A percentile compares a stretch with the other conserved stretches of the same genome.
These are phyloP conservation scores for Chromobotia macracanthus DNA, from an alignment of 2,797 vertebrate genomes.

Conservation along the genomic window DNA sequence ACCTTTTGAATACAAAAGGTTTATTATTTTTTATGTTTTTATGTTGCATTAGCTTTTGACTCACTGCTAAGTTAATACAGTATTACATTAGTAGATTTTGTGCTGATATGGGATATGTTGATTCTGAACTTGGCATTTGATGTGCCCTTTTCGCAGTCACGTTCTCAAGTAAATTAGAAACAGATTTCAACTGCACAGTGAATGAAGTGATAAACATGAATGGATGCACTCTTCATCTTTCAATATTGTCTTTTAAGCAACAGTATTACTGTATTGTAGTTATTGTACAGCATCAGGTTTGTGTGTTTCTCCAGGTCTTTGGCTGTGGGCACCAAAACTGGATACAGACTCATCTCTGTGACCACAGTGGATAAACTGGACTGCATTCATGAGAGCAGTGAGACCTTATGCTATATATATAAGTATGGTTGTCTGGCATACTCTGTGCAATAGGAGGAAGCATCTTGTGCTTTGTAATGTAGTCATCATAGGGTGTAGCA, in stretches of 20 bases:
- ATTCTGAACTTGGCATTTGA: neutral
- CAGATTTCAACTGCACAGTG: neutral
- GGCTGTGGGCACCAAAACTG: conserved; percentile 86
- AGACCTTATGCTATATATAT: conserved; percentile 69
- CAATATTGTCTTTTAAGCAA: neutral
- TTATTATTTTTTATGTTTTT: neutral
- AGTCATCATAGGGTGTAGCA: conserved; percentile 23
- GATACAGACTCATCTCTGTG: conserved; percentile 90
- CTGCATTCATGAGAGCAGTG: conserved; percentile 91
- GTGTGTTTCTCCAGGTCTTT: conserved; percentile 79
- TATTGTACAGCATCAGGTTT: neutral
- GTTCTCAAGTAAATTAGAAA: neutral
- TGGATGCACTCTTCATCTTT: no score
- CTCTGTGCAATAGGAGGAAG: neutral
- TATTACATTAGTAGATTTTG: neutral
- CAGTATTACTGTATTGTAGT: no score
- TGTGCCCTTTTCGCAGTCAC: neutral
- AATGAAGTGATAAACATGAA: no score
- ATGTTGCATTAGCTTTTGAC: neutral
- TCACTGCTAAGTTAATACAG: no score
- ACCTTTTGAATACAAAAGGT: no score
- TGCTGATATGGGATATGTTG: neutral
- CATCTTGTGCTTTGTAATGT: neutral
- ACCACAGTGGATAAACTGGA: conserved; percentile 91
- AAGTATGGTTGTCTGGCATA: neutral